Conservation (phyloP, 2,888 invertebrate species). For the Orgyia antiqua region DNA sequence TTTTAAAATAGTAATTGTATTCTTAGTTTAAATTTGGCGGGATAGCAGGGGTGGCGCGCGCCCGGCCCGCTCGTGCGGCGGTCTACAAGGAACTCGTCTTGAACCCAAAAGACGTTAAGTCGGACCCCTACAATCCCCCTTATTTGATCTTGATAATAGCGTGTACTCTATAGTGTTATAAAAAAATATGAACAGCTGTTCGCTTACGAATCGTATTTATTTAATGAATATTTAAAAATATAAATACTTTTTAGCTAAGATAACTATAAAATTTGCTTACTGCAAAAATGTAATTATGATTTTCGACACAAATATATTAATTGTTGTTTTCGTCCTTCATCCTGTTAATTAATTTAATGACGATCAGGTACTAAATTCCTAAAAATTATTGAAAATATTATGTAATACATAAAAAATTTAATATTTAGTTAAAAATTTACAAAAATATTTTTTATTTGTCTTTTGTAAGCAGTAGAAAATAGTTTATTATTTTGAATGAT, state of each 20-base stretch:
- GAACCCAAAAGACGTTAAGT: constrained; percentile 71
- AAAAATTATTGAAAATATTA: too few relatives aligned
- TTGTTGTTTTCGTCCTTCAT: too few relatives aligned
- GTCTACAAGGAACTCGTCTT: constrained; percentile 68
- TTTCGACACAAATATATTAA: too few relatives aligned
- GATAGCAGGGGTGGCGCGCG: constrained; percentile 38
- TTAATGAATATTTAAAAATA: not conserved
- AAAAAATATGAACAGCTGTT: constrained; percentile 19
- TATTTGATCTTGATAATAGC: constrained; percentile 54
- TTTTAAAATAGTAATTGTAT: constrained; percentile 7
- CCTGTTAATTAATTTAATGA: too few relatives aligned
- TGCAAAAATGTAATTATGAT: too few relatives aligned
- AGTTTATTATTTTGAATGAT: too few relatives aligned
- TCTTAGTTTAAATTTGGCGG: constrained; percentile 44
- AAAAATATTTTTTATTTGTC: too few relatives aligned
- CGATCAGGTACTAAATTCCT: too few relatives aligned
- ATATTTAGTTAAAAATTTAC: too few relatives aligned
- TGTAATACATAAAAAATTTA: too few relatives aligned
- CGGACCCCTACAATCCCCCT: constrained; percentile 63
- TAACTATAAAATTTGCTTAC: too few relatives aligned
- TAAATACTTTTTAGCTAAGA: not conserved
- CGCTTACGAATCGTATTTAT: not conserved
- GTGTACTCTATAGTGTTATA: constrained; percentile 45
- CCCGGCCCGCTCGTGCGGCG: constrained; percentile 62
- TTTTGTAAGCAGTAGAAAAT: too few relatives aligned